These are phyloP conservation scores for Microplitis manilae DNA, from an alignment of 2,888 invertebrate species.

Conservation along the genomic window DNA sequence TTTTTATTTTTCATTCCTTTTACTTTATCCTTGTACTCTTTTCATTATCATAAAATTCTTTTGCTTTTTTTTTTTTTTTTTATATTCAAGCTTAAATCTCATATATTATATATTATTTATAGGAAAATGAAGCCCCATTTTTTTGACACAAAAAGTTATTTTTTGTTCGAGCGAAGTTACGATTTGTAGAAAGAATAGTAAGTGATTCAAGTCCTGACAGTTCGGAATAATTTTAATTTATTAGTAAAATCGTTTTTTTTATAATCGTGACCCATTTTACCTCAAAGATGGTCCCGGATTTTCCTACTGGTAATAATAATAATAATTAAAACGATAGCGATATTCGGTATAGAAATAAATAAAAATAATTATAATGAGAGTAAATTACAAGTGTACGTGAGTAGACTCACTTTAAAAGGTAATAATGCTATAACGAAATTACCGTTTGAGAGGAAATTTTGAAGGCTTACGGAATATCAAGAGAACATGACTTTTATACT, in stretches of 20 bases:
- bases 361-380: not conserved
- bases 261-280: too few species aligned
- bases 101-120: not conserved
- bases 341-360: not conserved
- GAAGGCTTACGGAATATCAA: constrained; percentile 33
- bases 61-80: not conserved
- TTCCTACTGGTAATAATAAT: too few species aligned
- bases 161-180: too few species aligned
- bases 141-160: too few species aligned
- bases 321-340: too few species aligned
- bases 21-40: constrained; percentile 26
- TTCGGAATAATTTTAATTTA: too few species aligned
- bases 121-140: too few species aligned
- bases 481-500: constrained; percentile 27
- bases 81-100: not conserved
- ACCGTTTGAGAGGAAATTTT: not conserved
- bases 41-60: constrained; percentile 32
- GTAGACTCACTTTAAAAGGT: not conserved
- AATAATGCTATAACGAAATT: constrained; percentile 17
- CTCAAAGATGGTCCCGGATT: too few species aligned
- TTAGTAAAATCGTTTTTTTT: too few species aligned
- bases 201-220: too few species aligned
- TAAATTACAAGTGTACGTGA: not conserved
- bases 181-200: too few species aligned
- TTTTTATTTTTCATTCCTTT: constrained; percentile 25